Percentiles rank a stretch among this genome's conserved stretches.
These are phyloP conservation scores for Pseudorhiza aurosa DNA, from an alignment of 30 jellyfish, hydroid and myxozoan species.

Conservation along the genomic window DNA sequence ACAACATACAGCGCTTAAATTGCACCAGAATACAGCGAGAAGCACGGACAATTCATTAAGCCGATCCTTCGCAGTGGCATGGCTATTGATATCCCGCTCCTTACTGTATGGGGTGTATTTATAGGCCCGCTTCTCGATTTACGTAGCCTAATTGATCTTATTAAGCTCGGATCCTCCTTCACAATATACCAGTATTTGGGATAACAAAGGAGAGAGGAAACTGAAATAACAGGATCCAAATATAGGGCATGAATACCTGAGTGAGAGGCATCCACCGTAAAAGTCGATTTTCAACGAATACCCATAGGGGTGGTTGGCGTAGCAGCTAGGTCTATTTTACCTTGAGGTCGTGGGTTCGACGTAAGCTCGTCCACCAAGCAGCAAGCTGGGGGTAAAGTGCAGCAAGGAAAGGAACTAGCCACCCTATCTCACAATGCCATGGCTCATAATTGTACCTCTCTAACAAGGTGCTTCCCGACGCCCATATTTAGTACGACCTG, in stretches of 20 bases:
- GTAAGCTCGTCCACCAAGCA: too few species aligned
- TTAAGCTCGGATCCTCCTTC: background rate
- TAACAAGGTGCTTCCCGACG: too few species aligned
- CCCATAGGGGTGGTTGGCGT: too few species aligned
- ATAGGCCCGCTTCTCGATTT: background rate
- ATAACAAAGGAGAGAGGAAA: background rate
- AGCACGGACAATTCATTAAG: slow-evolving; percentile 2
- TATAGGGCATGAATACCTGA: background rate
- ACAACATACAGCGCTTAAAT: slow-evolving; percentile 25
- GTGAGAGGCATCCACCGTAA: background rate
- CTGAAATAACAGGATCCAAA: background rate
- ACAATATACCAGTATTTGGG: background rate
- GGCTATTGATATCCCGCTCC: background rate
- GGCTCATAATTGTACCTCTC: too few species aligned
- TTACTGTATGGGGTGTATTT: background rate
- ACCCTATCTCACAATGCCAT: too few species aligned
- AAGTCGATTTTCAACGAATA: too few species aligned
- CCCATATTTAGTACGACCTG: too few species aligned
- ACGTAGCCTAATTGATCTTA: background rate
- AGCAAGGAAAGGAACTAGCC: too few species aligned
- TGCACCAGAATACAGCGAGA: background rate
- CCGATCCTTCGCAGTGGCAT: background rate
- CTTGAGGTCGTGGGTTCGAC: too few species aligned
- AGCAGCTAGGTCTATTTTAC: too few species aligned
- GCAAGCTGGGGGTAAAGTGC: too few species aligned